Evolutionary conservation across 2,113 vertebrate genomes (phyloP), one percentile per base, ranked within the genome.

Genomic region (Pterocles gutturalis): DNA sequence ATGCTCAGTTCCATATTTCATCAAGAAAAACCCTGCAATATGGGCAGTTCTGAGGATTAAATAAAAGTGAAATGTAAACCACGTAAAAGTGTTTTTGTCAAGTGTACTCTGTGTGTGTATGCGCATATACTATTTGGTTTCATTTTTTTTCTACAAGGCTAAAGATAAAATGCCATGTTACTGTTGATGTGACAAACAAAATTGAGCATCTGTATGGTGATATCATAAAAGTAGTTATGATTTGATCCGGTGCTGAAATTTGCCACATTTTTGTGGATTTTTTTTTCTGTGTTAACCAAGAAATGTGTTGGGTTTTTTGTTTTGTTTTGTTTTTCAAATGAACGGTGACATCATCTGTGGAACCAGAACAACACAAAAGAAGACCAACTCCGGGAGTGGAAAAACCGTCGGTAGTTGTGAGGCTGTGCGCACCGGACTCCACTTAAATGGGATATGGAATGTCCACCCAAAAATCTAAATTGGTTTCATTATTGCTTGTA

Each of bases 1-100:
- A 98, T 99, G 99, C 99, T 99, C 99, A 98, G 98, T 98, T 98
- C 98, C 99, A 97, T 99, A 99, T 99, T 99, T 99, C 99, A 98
- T 98, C 98, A 98, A 98, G 97, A 98, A 97, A 98, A 98, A 97
- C 72, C 96, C 97, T 98, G 98, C 99, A 98, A 99, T 99, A 98
- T 95, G 98, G 98, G 99, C 98, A 99, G 98, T 99, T 99, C 98
- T 98, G 96, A 99, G 98, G 99, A 99, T 99, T 99, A 99, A 99
- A 99, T 98, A 98, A 98, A 99, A 98, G 97, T 98, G 97, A 99
- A 98, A 98, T 98, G 98, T 98, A 99, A 98, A 98, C 98, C 94
- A 97, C 95, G 87, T 97, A 46, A 95, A 97, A 97, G 96, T 87
- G 96, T 96, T 97, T 93, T 97, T 97, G 96, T 98, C 91, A 95